A percentile compares a stretch with the other conserved stretches of the same genome.
phyloP scores from a whole-genome alignment of 2,888 invertebrate genomes.

The Chymomyza fuscimana region DNA sequence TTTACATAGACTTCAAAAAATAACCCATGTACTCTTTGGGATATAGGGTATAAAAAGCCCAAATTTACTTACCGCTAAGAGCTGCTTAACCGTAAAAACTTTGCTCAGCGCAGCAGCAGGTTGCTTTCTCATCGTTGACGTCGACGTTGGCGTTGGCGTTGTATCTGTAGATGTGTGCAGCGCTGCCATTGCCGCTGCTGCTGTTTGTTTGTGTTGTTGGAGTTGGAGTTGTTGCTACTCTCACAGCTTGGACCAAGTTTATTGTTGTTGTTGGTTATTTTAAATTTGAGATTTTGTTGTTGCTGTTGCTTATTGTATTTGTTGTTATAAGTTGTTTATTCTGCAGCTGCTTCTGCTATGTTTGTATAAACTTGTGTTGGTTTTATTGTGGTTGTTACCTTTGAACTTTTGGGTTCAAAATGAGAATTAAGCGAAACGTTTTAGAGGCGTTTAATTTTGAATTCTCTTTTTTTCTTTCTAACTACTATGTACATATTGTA shows the following conservation, averaged over 20 bases:
- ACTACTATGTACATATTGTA: not conserved
- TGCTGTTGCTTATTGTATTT: slow-evolving; percentile 5
- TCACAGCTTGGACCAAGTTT: slow-evolving; percentile 11
- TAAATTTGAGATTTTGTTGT: slow-evolving; percentile 24
- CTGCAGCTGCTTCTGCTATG: slow-evolving; percentile 8
- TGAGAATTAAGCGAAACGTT: slow-evolving; percentile 53
- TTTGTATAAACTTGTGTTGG: slow-evolving; percentile 9
- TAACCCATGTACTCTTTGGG: too few species aligned
- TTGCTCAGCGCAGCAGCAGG: slow-evolving; percentile 63
- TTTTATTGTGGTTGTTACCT: slow-evolving; percentile 40
- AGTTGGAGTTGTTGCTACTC: slow-evolving; percentile 27
- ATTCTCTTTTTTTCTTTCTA: not conserved
- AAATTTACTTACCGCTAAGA: slow-evolving; percentile 70
- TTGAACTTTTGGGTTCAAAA: slow-evolving; percentile 65
- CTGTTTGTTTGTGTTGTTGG: slow-evolving; percentile 36
- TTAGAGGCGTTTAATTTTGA: slow-evolving; percentile 42
- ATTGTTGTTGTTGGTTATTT: slow-evolving; percentile 27
- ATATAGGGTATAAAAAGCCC: not conserved
- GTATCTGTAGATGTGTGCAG: too few species aligned
- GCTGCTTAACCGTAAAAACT: slow-evolving; percentile 73
- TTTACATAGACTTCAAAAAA: too few species aligned
- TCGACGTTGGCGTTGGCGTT: slow-evolving; percentile 40
- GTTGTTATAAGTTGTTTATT: slow-evolving; percentile 12
- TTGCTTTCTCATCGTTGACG: slow-evolving; percentile 66
- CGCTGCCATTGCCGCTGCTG: slow-evolving; percentile 26